A percentile compares a stretch with the other conserved stretches of the same genome.
Evolutionary conservation across 2,113 vertebrate species (phyloP).

Genomic region (Rhipidura dahli): DNA sequence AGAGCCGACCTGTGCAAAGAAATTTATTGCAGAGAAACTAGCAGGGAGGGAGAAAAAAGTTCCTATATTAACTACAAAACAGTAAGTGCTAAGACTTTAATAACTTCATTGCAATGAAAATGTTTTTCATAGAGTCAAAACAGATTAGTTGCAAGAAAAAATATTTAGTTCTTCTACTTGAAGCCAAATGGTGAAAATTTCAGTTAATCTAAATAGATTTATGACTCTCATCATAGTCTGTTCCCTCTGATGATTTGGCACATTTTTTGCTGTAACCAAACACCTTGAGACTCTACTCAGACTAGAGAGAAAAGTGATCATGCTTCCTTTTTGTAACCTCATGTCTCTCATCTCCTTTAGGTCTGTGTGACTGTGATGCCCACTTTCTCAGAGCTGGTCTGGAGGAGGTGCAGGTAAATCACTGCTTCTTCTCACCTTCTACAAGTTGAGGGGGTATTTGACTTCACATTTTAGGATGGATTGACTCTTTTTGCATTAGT

Average conservation of each 20-base stretch:
- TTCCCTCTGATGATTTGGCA: constrained; percentile 19
- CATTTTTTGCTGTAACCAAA: neutral
- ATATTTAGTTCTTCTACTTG: constrained; percentile 41
- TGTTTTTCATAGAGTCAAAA: constrained; percentile 62
- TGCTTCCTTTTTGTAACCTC: neutral
- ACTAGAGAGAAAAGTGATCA: accelerated
- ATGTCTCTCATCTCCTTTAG: neutral
- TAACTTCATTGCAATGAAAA: constrained; percentile 61
- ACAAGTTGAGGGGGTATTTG: neutral
- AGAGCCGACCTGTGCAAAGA: neutral
- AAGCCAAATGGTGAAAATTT: constrained; percentile 49
- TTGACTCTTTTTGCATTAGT: constrained; percentile 1
- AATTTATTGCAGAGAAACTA: constrained; percentile 44
- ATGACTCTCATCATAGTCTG: constrained; percentile 18
- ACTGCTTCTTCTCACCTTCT: neutral
- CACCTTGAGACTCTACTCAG: neutral
- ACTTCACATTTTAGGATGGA: neutral
- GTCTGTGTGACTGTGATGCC: accelerated
- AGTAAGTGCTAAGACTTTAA: constrained; percentile 70
- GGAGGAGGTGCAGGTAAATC: accelerated
- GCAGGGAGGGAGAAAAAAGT: neutral
- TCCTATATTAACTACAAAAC: constrained; percentile 44
- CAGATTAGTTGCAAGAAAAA: constrained; percentile 56
- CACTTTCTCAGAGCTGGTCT: neutral
- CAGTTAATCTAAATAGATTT: constrained; percentile 55